Evolutionary conservation across 2,113 vertebrate genomes (phyloP).

Genomic region (Collichthys lucidus): DNA sequence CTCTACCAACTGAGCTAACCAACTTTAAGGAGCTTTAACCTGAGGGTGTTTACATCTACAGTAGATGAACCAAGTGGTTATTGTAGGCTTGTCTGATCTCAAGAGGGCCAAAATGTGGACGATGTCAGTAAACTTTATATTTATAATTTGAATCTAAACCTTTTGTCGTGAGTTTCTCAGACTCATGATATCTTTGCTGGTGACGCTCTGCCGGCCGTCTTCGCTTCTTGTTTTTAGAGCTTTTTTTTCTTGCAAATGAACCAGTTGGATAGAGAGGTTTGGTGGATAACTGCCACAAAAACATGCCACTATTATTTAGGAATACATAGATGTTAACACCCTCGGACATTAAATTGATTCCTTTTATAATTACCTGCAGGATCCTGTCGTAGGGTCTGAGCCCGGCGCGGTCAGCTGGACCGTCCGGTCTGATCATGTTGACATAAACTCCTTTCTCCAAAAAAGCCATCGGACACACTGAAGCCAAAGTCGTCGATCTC

Average conservation of each 20-base stretch:
- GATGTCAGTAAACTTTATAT: not conserved
- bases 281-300: not conserved
- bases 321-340: not conserved
- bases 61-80: not conserved
- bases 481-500: slow-evolving; percentile 95
- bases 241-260: not conserved
- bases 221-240: not conserved
- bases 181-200: not conserved
- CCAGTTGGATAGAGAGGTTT: not conserved
- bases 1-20: too few relatives aligned
- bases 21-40: not conserved
- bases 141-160: not conserved
- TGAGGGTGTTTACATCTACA: not conserved
- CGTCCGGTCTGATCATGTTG: slow-evolving; percentile 94
- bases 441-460: slow-evolving; percentile 97
- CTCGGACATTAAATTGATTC: not conserved
- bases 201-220: not conserved
- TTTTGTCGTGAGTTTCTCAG: not conserved
- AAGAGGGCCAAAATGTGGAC: not conserved
- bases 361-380: slow-evolving; percentile 88
- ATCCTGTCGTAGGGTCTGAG: slow-evolving; percentile 96
- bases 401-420: slow-evolving; percentile 94
- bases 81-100: not conserved
- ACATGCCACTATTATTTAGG: not conserved
- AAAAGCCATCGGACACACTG: slow-evolving; percentile 94